Conservation (phyloP, 2,888 invertebrate species). For the Orchesella flavescens region DNA sequence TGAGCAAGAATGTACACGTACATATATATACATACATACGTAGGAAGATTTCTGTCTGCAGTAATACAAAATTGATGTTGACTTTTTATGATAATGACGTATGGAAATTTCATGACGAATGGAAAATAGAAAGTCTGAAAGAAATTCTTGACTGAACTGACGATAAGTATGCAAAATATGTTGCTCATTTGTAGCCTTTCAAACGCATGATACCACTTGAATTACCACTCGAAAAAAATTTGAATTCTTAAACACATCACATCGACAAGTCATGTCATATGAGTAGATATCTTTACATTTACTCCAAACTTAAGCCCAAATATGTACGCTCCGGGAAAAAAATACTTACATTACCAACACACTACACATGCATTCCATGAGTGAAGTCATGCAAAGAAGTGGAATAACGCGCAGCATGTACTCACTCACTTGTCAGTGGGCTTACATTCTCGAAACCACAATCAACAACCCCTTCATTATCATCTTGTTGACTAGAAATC, state of each 20-base stretch:
- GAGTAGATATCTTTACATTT: neutral
- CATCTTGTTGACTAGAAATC: conserved; percentile 4
- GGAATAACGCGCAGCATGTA: neutral
- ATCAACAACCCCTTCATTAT: conserved; percentile 13
- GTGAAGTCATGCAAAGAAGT: neutral
- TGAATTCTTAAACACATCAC: neutral
- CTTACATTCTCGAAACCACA: conserved; percentile 11
- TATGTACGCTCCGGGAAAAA: too few species aligned
- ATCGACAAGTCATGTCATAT: neutral
- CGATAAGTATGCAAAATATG: too few species aligned
- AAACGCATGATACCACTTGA: conserved; percentile 26
- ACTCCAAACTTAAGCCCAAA: too few species aligned
- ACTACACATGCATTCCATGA: neutral
- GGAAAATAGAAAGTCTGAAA: too few species aligned
- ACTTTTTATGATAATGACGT: too few species aligned
- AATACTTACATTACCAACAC: too few species aligned
- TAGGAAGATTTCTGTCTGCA: too few species aligned
- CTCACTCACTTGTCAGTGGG: conserved; percentile 30
- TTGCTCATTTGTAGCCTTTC: conserved; percentile 40
- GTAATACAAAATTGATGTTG: too few species aligned
- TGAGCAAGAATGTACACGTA: too few species aligned
- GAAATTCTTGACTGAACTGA: too few species aligned
- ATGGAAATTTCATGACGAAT: too few species aligned
- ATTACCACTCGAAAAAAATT: conserved; percentile 35
- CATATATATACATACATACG: too few species aligned